These are phyloP conservation scores for Pachymerium ferrugineum DNA, from an alignment of 2,888 invertebrate genomes.

Conservation along the genomic window DNA sequence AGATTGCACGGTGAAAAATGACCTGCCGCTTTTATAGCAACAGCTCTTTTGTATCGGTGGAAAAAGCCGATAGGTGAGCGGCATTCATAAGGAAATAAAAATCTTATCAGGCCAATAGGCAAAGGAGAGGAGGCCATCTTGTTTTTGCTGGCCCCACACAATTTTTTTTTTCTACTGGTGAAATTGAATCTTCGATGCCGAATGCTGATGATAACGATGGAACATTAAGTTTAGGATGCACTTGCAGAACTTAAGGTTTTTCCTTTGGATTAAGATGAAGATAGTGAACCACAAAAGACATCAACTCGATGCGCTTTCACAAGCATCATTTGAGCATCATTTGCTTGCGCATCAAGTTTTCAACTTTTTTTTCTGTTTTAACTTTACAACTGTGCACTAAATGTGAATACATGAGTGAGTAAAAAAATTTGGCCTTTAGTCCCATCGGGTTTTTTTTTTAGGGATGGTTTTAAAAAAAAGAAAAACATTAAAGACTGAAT, in stretches of 20 bases:
- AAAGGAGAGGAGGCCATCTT: constrained; percentile 7
- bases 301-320: background rate
- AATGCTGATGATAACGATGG: constrained; percentile 1
- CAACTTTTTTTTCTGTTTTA: background rate
- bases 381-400: no score
- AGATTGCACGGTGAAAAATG: background rate
- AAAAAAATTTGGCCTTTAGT: no score
- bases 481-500: no score
- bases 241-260: constrained; percentile 18
- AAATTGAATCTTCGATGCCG: constrained; percentile 21
- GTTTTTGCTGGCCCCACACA: constrained; percentile 14
- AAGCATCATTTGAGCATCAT: background rate
- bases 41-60: background rate
- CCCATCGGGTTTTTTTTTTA: no score
- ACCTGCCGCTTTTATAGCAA: background rate
- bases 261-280: constrained; percentile 14
- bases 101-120: constrained; percentile 1
- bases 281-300: background rate
- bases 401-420: no score
- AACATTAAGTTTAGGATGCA: constrained; percentile 17
- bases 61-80: background rate
- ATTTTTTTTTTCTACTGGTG: background rate
- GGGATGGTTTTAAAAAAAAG: no score
- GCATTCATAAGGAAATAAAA: constrained; percentile 18
- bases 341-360: constrained; percentile 5